Evolutionary conservation across 2,888 invertebrate species (phyloP).

Genomic region (Lissocephala sabroskyi): DNA sequence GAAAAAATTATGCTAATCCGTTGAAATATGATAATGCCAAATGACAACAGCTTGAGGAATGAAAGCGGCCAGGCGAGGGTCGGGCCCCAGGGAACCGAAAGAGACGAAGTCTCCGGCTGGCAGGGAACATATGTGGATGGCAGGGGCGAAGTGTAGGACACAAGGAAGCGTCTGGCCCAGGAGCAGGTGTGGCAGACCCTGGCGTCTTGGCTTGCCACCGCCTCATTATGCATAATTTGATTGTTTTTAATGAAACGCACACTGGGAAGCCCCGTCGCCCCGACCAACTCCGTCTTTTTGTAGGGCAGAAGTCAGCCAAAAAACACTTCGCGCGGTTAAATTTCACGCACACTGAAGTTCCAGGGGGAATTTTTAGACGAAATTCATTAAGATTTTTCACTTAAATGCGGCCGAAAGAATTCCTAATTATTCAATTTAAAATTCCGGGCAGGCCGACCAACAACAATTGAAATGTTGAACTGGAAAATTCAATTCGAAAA

Average conservation of each 20-base stretch:
- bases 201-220: neutral
- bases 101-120: no score
- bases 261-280: neutral
- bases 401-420: no score
- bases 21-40: constrained; percentile 67
- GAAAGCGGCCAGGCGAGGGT: neutral
- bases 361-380: no score
- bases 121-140: no score
- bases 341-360: no score
- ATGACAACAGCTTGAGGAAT: constrained; percentile 52
- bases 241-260: constrained; percentile 24
- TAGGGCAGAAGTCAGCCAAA: no score
- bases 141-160: neutral
- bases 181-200: constrained; percentile 24
- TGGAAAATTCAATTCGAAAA: neutral
- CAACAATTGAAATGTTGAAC: neutral
- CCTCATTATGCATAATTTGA: constrained; percentile 52
- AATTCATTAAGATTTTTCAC: no score
- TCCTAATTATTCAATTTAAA: no score
- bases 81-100: no score
- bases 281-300: no score
- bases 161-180: neutral
- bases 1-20: constrained; percentile 66
- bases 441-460: neutral
- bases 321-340: no score